Evolutionary conservation across 2,888 invertebrate species (phyloP), one percentile per base, ranked within the genome.

Genomic region (Clivina fossor): DNA sequence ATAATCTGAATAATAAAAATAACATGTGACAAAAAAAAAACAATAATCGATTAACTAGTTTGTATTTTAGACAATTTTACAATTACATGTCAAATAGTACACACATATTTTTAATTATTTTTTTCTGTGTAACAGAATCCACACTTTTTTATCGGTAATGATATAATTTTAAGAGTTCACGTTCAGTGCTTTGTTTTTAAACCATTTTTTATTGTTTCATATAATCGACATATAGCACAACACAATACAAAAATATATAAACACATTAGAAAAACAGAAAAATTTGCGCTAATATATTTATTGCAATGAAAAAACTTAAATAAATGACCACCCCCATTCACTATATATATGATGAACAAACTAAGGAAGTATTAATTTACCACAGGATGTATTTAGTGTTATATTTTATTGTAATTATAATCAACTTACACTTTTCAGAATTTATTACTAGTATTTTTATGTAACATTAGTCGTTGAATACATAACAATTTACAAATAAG

Each of bases 321-420:
- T 33, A 43, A 46, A 30, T 32, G 46, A 55, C 55, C 55, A 55
- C 38, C 55, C 55, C 55, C 55, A 55, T 55, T 55, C 55, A 55
- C 46, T 49, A 30, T 26, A 44, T n/a, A n/a, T n/a, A n/a, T n/a
- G n/a, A n/a, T 37, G 38, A 38, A 26, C 38, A 38, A 49, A 49
- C 49, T 49, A 28, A 55, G 55, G 55, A 55, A 46, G 44, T 53
- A 53, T 22, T 44, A 32, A 53, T 53, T 53, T 53, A 43, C 35
- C 24, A 53, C 32, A 44, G 53, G 44, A 53, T 35, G 47, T 47
- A 55, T 47, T 47, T 55, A 46, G 20, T 35, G 28, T 38, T 38
- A 55, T 40, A 46, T 32, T 40, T 47, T 24, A 30, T 33, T 51
- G 26, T 40, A 47, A 47, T 40, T 55, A 41, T 33, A 38, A 55